phyloP scores from a whole-genome alignment of 2,113 vertebrate species.

The Notechis scutatus region DNA sequence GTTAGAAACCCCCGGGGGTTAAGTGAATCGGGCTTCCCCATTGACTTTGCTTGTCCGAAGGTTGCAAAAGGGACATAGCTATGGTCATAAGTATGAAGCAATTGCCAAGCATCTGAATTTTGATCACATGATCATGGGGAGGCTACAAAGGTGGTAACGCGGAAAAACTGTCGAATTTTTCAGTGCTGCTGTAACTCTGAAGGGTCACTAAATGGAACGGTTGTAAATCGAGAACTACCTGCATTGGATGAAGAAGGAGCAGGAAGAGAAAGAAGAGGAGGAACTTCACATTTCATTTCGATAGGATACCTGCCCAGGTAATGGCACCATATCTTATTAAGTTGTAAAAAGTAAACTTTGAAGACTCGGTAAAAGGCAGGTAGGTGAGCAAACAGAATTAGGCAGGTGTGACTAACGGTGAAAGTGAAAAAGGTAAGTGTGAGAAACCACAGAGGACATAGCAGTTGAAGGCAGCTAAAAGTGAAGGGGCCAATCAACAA shows the following conservation, averaged over 20 bases:
- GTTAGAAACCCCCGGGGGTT: too few species aligned
- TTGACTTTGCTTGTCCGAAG: too few species aligned
- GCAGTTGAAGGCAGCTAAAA: neutral
- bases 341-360: neutral
- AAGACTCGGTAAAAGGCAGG: neutral
- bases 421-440: neutral
- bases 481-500: neutral
- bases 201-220: too few species aligned
- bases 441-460: neutral
- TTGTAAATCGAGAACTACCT: too few species aligned
- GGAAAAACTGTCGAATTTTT: too few species aligned
- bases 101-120: too few species aligned
- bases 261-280: neutral
- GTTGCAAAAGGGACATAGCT: too few species aligned
- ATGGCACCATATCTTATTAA: neutral
- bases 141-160: too few species aligned
- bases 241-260: neutral
- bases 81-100: too few species aligned
- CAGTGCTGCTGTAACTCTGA: too few species aligned
- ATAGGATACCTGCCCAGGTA: neutral
- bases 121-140: too few species aligned
- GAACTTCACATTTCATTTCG: neutral
- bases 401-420: neutral
- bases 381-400: neutral
- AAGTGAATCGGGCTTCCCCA: too few species aligned